A percentile compares a stretch with the other conserved stretches of the same genome.
These are phyloP conservation scores for Trogon surrucura DNA, from an alignment of 2,113 vertebrate genomes.

Conservation along the genomic window DNA sequence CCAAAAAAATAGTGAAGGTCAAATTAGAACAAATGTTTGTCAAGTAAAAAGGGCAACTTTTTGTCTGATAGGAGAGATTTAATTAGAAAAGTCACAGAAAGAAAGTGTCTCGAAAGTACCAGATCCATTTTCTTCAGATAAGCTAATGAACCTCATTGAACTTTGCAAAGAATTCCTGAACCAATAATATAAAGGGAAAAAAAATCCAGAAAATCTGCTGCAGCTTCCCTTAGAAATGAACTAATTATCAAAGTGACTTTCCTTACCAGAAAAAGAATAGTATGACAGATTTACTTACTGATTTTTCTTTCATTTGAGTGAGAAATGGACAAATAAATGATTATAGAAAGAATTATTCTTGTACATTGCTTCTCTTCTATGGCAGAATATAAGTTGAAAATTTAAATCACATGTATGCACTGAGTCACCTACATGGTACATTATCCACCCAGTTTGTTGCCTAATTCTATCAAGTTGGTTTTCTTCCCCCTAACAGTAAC, in stretches of 20 bases:
- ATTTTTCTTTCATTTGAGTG: not conserved
- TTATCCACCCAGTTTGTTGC: conserved; percentile 24
- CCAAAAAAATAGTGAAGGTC: conserved; percentile 58
- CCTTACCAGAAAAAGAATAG: not conserved
- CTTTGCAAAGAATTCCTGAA: conserved; percentile 72
- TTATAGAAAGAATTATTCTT: not conserved
- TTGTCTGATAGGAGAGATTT: conserved; percentile 75
- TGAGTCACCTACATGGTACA: conserved; percentile 52
- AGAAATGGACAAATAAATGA: conserved; percentile 16
- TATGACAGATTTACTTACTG: not conserved
- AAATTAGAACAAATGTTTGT: conserved; percentile 81
- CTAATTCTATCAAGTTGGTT: conserved; percentile 18
- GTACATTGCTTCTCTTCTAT: not conserved
- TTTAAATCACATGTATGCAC: not conserved
- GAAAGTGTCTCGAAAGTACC: conserved; percentile 62
- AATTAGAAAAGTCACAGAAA: conserved; percentile 78
- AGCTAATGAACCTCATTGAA: conserved; percentile 76
- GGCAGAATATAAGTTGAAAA: conserved; percentile 13
- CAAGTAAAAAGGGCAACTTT: conserved; percentile 76
- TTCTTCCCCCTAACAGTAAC: not conserved
- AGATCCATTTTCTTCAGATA: conserved; percentile 73
- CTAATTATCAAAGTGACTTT: not conserved
- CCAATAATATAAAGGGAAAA: conserved; percentile 25
- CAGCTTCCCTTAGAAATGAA: conserved; percentile 40
- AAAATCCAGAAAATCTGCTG: conserved; percentile 23